These are phyloP conservation scores for Tadarida brasiliensis DNA, from an alignment of 2,797 vertebrate genomes.

Conservation along the genomic window DNA sequence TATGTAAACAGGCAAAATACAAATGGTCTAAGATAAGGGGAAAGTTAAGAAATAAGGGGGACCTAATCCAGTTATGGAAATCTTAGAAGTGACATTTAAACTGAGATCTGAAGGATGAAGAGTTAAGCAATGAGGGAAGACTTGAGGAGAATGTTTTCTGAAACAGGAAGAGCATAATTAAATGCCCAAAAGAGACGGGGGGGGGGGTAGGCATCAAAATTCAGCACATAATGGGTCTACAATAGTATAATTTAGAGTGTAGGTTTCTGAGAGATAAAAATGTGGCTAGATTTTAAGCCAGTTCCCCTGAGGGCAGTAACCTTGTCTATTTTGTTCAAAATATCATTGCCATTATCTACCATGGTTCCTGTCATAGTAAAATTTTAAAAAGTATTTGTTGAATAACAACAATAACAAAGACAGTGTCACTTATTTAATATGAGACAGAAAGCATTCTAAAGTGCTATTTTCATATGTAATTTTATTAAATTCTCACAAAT, in stretches of 20 bases:
- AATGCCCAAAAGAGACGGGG: constrained; percentile 50
- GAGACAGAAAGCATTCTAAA: constrained; percentile 31
- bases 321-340: constrained; percentile 63
- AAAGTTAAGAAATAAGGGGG: background rate
- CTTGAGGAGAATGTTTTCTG: constrained; percentile 34
- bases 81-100: constrained; percentile 50
- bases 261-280: background rate
- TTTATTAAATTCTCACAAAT: constrained; percentile 49
- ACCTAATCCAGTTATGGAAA: background rate
- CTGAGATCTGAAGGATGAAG: background rate
- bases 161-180: background rate
- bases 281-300: constrained; percentile 52
- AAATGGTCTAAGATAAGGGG: background rate
- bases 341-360: constrained; percentile 26
- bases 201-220: background rate
- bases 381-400: constrained; percentile 24
- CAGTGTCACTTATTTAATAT: constrained; percentile 60
- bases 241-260: constrained; percentile 48
- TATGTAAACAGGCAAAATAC: background rate
- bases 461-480: constrained; percentile 26
- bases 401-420: constrained; percentile 39
- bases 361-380: constrained; percentile 44
- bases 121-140: background rate
- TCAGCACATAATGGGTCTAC: background rate
- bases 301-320: constrained; percentile 4